Conservation (phyloP, 1,140 invertebrate genomes). For the Meteorus sp. region DNA sequence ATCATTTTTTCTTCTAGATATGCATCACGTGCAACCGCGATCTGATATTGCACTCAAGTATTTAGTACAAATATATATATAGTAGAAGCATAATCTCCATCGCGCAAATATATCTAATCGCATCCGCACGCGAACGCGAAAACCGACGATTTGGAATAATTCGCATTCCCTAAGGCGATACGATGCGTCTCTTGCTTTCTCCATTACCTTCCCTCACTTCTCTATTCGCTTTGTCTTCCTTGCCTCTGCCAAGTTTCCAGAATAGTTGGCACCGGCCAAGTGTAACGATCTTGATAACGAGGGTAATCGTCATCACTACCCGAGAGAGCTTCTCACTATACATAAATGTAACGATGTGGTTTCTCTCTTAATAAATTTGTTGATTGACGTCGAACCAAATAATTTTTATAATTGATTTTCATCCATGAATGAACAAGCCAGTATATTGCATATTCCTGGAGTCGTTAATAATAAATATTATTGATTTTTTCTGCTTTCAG, state of each 20-base stretch:
- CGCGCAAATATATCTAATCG: constrained; percentile 22
- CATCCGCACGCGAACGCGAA: constrained; percentile 22
- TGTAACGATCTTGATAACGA: constrained; percentile 17
- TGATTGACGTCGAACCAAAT: no score
- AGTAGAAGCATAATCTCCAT: constrained; percentile 15
- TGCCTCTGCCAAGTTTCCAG: constrained; percentile 13
- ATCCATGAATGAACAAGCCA: neutral
- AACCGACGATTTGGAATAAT: constrained; percentile 22
- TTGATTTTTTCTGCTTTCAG: constrained; percentile 60
- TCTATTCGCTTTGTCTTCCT: no score
- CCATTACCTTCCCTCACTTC: no score
- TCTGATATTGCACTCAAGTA: no score
- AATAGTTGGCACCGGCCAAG: constrained; percentile 17
- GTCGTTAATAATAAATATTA: neutral
- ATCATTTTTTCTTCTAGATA: no score
- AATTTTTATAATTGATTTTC: no score
- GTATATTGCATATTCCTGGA: no score
- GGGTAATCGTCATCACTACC: constrained; percentile 10
- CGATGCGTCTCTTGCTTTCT: constrained; percentile 1
- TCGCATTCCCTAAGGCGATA: constrained; percentile 15
- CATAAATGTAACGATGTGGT: no score
- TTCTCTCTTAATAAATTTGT: no score
- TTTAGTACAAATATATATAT: no score
- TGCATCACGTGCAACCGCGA: no score
- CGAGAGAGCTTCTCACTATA: no score